Base-by-base conservation (phyloP, 2,113 vertebrate species). In the Acinonyx jubatus region DNA sequence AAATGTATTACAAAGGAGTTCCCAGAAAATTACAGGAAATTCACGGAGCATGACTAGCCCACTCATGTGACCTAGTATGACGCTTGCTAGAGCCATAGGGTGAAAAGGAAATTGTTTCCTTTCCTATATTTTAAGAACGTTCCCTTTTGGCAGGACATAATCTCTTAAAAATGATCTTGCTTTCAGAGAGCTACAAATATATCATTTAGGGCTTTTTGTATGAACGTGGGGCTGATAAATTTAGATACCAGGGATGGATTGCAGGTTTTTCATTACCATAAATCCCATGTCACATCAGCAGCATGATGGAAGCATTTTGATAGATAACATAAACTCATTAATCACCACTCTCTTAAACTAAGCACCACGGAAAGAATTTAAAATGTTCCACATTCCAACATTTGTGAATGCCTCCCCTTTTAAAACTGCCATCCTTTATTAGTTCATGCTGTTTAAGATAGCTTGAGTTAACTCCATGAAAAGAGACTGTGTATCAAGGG, bases 261-360 rank as follows among this genome's bases (percentile, higher is more conserved):
- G 81, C 95, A 98, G 93, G 92, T 85, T 98, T 99, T 98, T 97
- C 98, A 98, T 98, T 97, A 98, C 89, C 89, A 97, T 98, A 98
- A 99, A 99, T 98, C 96, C 97, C 50, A 0, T 92, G 80, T 96
- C 84, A 83, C 83, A 96, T 66, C 87, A 98, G 85, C 83, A 98
- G 65, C 52, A 78, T 95, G 94, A 97, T 89, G 97, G 98, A 98
- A 98, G 96, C 89, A 95, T 98, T 98, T 98, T 98, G 98, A 98
- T 97, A 98, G 98, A 98, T 98, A 98, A 98, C 78, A 96, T 65
- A 98, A 98, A 98, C 93, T 98, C 98, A 98, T 98, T 98, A 97
- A 98, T 99, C 98, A 98, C 92, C 18, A 41, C 96, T 85, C 48
- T 98, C 79, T 98, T 97, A 96, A 92, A 97, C 96, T 97, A 98